Evolutionary conservation across 2,797 vertebrate species (phyloP).

Genomic region (Enteromius afrohamiltoni): DNA sequence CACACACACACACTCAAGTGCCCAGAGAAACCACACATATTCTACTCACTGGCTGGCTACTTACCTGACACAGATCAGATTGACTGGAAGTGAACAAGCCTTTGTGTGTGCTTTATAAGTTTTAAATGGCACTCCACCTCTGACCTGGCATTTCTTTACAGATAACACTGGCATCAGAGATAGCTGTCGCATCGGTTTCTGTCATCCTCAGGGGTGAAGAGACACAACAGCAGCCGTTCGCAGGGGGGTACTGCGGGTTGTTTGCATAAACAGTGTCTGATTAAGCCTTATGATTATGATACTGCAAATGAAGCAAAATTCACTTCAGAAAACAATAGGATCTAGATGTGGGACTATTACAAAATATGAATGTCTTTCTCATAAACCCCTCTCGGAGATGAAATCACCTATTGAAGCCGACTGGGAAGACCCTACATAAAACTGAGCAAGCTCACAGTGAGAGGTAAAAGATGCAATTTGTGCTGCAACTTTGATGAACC

Average conservation of each 20-base stretch:
- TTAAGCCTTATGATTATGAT: constrained; percentile 68
- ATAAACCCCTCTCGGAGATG: constrained; percentile 74
- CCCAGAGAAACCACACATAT: constrained; percentile 25
- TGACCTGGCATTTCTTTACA: constrained; percentile 48
- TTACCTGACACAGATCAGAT: constrained; percentile 52
- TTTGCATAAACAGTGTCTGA: constrained; percentile 63
- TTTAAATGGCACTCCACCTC: constrained; percentile 53
- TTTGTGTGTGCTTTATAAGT: constrained; percentile 56
- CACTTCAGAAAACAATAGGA: constrained; percentile 68
- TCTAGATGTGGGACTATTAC: constrained; percentile 66
- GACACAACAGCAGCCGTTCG: constrained; percentile 70
- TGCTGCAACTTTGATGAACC: constrained; percentile 79
- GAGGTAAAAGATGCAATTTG: constrained; percentile 74
- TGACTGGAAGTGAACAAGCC: constrained; percentile 53
- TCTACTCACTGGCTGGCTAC: constrained; percentile 48
- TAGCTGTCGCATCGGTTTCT: constrained; percentile 63
- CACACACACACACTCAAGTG: constrained; percentile 36
- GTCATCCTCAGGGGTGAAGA: constrained; percentile 62
- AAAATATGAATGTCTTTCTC: constrained; percentile 74
- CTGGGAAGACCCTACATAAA: constrained; percentile 72
- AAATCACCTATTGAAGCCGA: constrained; percentile 72
- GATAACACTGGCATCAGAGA: constrained; percentile 62
- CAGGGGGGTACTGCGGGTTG: constrained; percentile 67
- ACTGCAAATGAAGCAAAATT: constrained; percentile 68
- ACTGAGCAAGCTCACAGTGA: constrained; percentile 75